Evolutionary conservation across 1,140 invertebrate genomes (phyloP).

Genomic region (Dendroctonus valens): DNA sequence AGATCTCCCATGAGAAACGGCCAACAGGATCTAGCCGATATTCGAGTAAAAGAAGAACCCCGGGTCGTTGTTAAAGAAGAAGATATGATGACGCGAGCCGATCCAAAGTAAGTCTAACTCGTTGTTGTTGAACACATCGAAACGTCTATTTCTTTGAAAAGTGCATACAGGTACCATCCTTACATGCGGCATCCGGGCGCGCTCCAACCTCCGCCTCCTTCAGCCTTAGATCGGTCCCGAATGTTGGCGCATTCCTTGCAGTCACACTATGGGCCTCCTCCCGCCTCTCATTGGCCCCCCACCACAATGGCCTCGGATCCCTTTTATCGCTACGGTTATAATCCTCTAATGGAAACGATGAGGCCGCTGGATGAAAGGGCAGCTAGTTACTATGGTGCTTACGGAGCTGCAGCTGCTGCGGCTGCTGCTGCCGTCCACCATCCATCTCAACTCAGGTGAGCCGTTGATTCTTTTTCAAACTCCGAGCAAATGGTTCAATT

Average conservation of each 20-base stretch:
- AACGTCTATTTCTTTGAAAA: background rate
- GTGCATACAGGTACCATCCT: constrained; percentile 39
- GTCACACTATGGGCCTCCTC: constrained; percentile 56
- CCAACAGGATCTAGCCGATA: constrained; percentile 51
- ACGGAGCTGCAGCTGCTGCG: constrained; percentile 52
- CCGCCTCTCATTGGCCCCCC: constrained; percentile 59
- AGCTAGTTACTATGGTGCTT: constrained; percentile 67
- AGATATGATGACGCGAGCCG: constrained; percentile 49
- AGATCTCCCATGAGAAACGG: constrained; percentile 72
- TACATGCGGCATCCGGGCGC: constrained; percentile 53
- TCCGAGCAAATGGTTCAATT: background rate
- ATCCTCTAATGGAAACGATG: constrained; percentile 70
- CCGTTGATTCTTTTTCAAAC: background rate
- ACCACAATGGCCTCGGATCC: constrained; percentile 53
- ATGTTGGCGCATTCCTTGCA: constrained; percentile 54
- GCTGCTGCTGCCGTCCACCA: constrained; percentile 49
- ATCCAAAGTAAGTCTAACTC: constrained; percentile 42
- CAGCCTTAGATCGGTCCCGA: constrained; percentile 52
- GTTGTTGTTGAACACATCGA: background rate
- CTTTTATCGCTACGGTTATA: constrained; percentile 67
- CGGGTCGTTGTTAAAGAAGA: constrained; percentile 57
- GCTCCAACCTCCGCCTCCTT: constrained; percentile 54
- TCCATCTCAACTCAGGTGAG: constrained; percentile 34
- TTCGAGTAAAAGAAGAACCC: constrained; percentile 64
- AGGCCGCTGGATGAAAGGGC: constrained; percentile 70